Evolutionary conservation across 2,797 vertebrate species (phyloP).

Genomic region (Phrynocephalus forsythii): DNA sequence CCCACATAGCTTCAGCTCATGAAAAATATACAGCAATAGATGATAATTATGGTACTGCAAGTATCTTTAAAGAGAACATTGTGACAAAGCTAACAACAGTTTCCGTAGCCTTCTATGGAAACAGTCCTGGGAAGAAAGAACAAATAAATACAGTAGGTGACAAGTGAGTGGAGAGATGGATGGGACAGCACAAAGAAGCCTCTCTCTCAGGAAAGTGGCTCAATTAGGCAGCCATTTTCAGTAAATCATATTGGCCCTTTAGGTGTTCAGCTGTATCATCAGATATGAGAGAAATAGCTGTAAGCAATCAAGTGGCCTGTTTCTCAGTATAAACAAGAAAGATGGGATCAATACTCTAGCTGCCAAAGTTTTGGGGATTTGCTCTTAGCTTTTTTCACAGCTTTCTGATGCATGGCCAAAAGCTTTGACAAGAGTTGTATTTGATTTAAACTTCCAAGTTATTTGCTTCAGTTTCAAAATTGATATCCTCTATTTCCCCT

Average conservation of each 20-base stretch:
- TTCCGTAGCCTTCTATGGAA: neutral
- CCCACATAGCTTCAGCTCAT: neutral
- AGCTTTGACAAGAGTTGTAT: conserved; percentile 11
- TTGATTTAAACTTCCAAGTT: neutral
- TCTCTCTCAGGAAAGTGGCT: conserved; percentile 6
- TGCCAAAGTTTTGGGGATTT: conserved; percentile 13
- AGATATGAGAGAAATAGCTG: conserved; percentile 19
- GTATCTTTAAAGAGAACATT: neutral
- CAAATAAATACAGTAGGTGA: conserved; percentile 6
- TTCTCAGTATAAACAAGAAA: conserved; percentile 14
- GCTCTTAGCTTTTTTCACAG: neutral
- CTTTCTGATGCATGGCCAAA: neutral
- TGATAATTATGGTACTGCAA: neutral
- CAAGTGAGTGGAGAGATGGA: neutral
- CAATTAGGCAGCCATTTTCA: neutral
- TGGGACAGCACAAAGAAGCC: conserved; percentile 1
- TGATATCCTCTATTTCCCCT: neutral
- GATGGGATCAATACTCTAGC: conserved; percentile 9
- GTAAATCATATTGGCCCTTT: conserved; percentile 10
- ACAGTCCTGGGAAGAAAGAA: neutral
- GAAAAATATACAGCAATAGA: neutral
- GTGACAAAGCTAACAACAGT: neutral
- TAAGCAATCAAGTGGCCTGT: conserved; percentile 18
- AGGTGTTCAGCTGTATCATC: conserved; percentile 1
- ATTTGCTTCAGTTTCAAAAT: neutral